Conservation (phyloP, 2,113 vertebrate genomes). For the cattle (Bos taurus) region DNA sequence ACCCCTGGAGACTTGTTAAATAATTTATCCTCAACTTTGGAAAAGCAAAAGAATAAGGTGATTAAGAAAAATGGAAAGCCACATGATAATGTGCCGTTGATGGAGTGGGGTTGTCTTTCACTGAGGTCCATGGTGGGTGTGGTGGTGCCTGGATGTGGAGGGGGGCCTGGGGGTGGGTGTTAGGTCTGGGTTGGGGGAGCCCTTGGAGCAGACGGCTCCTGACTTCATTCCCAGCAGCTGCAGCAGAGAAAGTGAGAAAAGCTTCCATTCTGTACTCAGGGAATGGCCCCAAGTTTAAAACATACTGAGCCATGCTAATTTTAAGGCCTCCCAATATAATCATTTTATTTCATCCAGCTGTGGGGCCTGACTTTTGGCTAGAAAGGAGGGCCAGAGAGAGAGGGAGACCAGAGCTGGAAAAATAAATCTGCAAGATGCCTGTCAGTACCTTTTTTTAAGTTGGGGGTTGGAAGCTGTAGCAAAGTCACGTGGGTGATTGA, state of each 20-base stretch:
- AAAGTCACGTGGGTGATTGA: background rate
- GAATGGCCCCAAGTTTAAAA: constrained; percentile 53
- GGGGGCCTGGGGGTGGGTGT: background rate
- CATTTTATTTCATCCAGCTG: constrained; percentile 79
- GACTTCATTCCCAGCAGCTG: constrained; percentile 61
- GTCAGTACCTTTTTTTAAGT: constrained; percentile 60
- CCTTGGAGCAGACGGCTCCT: constrained; percentile 43
- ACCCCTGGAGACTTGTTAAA: constrained; percentile 70
- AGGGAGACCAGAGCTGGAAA: constrained; percentile 28
- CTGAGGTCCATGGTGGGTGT: background rate
- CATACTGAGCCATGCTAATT: constrained; percentile 71
- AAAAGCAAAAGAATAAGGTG: constrained; percentile 74
- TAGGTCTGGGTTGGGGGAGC: background rate
- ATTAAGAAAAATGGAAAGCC: constrained; percentile 76
- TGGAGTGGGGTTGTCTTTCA: constrained; percentile 59
- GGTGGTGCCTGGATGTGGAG: background rate
- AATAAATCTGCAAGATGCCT: constrained; percentile 55
- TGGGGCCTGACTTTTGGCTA: constrained; percentile 68
- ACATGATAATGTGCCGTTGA: constrained; percentile 71
- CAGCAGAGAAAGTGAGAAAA: constrained; percentile 53
- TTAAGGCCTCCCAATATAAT: constrained; percentile 70
- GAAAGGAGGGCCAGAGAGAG: constrained; percentile 49
- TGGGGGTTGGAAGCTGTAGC: background rate
- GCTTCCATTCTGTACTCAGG: constrained; percentile 55
- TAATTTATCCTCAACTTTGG: constrained; percentile 75